phyloP scores from a whole-genome alignment of 2,113 vertebrate species.

The Hirundichthys speculiger region DNA sequence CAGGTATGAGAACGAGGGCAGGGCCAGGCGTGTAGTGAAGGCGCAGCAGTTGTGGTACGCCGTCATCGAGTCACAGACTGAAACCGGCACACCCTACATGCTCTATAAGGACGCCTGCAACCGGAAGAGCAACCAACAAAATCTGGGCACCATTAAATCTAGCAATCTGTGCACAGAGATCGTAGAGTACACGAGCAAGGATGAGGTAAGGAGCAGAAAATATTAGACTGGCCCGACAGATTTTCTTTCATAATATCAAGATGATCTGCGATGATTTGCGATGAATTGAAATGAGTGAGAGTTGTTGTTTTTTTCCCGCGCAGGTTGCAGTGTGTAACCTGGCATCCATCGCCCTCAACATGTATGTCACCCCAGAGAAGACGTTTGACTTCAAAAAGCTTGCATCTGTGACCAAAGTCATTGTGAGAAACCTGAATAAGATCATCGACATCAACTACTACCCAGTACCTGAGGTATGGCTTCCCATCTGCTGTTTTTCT shows the following conservation, averaged over 20 bases:
- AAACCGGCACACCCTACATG: slow-evolving; percentile 97
- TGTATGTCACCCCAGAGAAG: slow-evolving; percentile 92
- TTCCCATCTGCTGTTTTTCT: neutral
- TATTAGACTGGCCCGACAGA: neutral
- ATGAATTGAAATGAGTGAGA: no score
- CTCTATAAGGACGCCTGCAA: slow-evolving; percentile 98
- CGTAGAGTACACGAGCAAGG: slow-evolving; percentile 93
- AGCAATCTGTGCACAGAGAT: slow-evolving; percentile 97
- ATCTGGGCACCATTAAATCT: slow-evolving; percentile 96
- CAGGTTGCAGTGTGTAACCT: slow-evolving; percentile 96
- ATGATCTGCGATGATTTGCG: no score
- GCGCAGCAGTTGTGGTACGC: slow-evolving; percentile 96
- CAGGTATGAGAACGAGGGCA: slow-evolving; percentile 92
- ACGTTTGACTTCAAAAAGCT: slow-evolving; percentile 91
- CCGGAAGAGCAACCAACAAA: slow-evolving; percentile 97
- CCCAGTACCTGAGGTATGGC: slow-evolving; percentile 89
- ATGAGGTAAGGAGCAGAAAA: slow-evolving; percentile 85
- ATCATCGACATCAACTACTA: slow-evolving; percentile 99
- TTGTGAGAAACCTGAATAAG: slow-evolving; percentile 95
- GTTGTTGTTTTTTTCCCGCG: neutral
- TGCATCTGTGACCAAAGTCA: slow-evolving; percentile 90
- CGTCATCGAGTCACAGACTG: slow-evolving; percentile 96
- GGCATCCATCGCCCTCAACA: slow-evolving; percentile 95
- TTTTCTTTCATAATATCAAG: neutral
- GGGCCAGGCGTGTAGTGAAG: slow-evolving; percentile 88